A percentile compares a stretch with the other conserved stretches of the same genome.
Conservation (phyloP, 1,140 invertebrate species). For the Bombyx mandarina region DNA sequence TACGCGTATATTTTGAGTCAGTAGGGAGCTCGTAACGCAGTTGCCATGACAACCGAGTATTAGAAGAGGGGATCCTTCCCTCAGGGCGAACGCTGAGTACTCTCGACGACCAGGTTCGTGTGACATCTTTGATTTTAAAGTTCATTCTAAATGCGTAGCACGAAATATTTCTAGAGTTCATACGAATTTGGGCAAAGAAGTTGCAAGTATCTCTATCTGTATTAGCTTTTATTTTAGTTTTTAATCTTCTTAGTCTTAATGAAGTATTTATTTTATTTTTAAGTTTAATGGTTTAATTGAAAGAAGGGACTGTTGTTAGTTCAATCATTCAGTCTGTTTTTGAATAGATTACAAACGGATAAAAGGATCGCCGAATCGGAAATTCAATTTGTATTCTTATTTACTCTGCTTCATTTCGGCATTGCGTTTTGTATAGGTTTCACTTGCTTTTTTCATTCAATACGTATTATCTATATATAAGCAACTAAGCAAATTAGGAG, state of each 20-base stretch:
- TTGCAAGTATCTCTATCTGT: too few relatives aligned
- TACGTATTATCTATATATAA: too few relatives aligned
- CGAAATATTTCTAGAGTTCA: background rate
- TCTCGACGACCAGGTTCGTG: slow-evolving; percentile 42
- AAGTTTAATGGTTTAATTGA: too few relatives aligned
- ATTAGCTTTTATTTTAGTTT: too few relatives aligned
- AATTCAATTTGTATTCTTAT: slow-evolving; percentile 12
- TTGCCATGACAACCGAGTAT: slow-evolving; percentile 44
- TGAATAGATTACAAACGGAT: too few relatives aligned
- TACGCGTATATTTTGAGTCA: slow-evolving; percentile 23
- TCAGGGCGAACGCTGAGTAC: slow-evolving; percentile 43
- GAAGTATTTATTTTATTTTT: too few relatives aligned
- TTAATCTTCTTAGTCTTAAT: too few relatives aligned
- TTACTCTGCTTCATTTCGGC: slow-evolving; percentile 6
- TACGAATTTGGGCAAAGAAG: background rate
- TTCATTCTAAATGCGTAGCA: background rate
- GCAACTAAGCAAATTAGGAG: too few relatives aligned
- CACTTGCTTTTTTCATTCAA: background rate
- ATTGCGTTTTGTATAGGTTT: slow-evolving; percentile 9
- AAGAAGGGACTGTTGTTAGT: background rate
- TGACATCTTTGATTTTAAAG: slow-evolving; percentile 30
- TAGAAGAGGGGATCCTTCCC: slow-evolving; percentile 43
- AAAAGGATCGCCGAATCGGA: slow-evolving; percentile 6
- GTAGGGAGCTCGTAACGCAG: slow-evolving; percentile 61
- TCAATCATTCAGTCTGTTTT: too few relatives aligned